These are phyloP conservation scores for Molossus alvarezi DNA, from an alignment of 2,797 vertebrate genomes.

Conservation along the genomic window DNA sequence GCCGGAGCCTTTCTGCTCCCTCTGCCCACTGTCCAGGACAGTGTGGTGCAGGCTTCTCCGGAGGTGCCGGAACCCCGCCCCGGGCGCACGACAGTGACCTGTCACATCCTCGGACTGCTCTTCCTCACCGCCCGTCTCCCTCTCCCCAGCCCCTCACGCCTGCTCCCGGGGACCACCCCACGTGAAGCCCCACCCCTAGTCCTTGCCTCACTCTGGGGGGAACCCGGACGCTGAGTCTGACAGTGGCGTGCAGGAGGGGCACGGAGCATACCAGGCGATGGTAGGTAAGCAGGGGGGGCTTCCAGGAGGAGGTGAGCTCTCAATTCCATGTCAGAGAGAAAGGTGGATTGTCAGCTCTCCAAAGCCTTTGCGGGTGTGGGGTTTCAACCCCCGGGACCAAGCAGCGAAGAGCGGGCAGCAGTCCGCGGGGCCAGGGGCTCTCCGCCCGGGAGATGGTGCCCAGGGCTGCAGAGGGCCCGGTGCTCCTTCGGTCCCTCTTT, in stretches of 20 bases:
- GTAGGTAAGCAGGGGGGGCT: background rate
- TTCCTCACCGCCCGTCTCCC: background rate
- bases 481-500: background rate
- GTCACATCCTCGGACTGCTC: background rate
- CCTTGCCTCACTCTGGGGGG: background rate
- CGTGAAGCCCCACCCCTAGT: background rate
- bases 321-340: background rate
- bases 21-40: too few species aligned
- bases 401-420: background rate
- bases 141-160: too few species aligned
- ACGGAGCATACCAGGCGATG: background rate
- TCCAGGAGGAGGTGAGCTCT: background rate
- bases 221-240: background rate
- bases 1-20: background rate
- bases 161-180: background rate
- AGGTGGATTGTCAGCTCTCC: background rate
- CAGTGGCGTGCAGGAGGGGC: background rate
- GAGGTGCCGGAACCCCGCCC: background rate
- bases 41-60: background rate
- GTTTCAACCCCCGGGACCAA: background rate
- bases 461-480: background rate
- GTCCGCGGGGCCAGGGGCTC: too few species aligned
- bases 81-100: rapidly evolving
- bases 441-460: background rate
- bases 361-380: background rate